Base-by-base conservation (phyloP, 2,113 vertebrate genomes). In the Amblyornis subalaris region DNA sequence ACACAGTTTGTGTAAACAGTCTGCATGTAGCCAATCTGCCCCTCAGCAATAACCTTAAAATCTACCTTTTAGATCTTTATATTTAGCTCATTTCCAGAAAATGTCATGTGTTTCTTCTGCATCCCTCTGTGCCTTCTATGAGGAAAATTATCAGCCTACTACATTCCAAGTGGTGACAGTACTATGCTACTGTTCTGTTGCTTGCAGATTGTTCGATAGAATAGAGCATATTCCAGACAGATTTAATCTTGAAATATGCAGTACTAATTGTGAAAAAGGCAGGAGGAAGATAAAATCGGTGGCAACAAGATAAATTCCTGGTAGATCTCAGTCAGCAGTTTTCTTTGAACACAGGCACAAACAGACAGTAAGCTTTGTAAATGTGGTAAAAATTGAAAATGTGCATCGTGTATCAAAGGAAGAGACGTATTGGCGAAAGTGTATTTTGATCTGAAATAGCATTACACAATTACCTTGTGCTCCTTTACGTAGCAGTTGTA, bases 191-290 rank as follows among this genome's bases (percentile, higher is more conserved):
- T 60, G 4, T 73, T 89, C 73, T 81, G 40, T 75, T 85, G 60
- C 84, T 73, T 89, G 64, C 44, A 87, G 67, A 76, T 87, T 70
- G 36, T 83, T 94, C 53, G 48, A 9, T 19, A 85, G 60, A 92
- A 80, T 35, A 72, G n/a, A 83, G n/a, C 35, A 83, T 95, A 74
- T 90, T 91, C 81, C 74, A 92, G 64, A 64, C 35, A 77, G 60
- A 79, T 75, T 91, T 90, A 90, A 72, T 87, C 62, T 84, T 92
- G 89, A 95, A 93, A 89, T 88, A 92, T 38, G 35, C 62, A 58
- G 35, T 77, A 69, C 31, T 93, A 93, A 92, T 93, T 94, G 74
- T 83, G 60, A 79, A 79, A 89, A 93, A 79, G 48, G 31, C 86
- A 81, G 79, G 36, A 76, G 40, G 40, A 93, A 92, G 72, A 94